Base-by-base conservation (phyloP, 2,888 invertebrate species). In the Volucella inflata region DNA sequence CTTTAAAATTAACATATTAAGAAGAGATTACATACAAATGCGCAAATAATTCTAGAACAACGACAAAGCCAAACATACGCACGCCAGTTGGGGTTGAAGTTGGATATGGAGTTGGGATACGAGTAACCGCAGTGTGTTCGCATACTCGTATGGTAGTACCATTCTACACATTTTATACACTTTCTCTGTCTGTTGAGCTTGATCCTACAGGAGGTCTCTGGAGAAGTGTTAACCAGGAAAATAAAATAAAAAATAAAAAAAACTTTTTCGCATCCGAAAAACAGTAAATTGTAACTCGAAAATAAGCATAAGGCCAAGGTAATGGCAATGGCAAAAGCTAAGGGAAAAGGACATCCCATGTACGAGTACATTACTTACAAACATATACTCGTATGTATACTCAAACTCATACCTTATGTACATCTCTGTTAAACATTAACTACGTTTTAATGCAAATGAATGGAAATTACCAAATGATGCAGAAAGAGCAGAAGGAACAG, bases 1-100 rank as follows among this genome's bases (percentile, higher is more conserved):
- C 81, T 71, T 77, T 84, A 87, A 88, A 87, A 88, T 89, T 89
- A 89, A 88, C 89, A 88, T 88, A 88, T 89, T 89, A 89, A 88
- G 88, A 87, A 88, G 74, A 87, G 87, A 87, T 88, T 89, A 88
- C 84, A 79, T 75, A 88, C 80, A 87, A 84, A 83, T 87, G 87
- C 72, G 78, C 77, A 87, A 88, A 87, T 87, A 87, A 76, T 87
- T 88, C 83, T 81, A 85, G 70, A 70, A 74, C 81, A 83, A 76
- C 70, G 74, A 72, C 82, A 53, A 67, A 75, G 44, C 14, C 68
- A 84, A 59, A 77, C 75, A 85, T 59, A 68, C 62, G 48, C 50
- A n/a, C 36, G 17, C 64, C 38, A 55, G 42, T 16, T 17, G n/a
- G n/a, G n/a, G n/a, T n/a, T n/a, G n/a, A n/a, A n/a, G n/a, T n/a